phyloP scores from a whole-genome alignment of 2,113 vertebrate genomes.

The Pachyramphus minor region DNA sequence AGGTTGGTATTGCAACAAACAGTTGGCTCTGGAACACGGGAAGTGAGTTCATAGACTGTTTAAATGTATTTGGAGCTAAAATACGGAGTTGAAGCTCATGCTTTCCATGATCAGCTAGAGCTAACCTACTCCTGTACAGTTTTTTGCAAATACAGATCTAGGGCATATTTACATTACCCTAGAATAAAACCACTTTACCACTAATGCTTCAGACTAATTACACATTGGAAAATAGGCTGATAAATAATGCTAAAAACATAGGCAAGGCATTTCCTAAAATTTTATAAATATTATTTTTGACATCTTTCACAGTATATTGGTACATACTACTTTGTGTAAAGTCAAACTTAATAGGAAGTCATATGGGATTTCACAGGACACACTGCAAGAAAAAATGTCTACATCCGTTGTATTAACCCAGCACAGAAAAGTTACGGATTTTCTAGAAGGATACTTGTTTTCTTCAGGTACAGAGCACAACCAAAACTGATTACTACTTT shows the following conservation, averaged over 20 bases:
- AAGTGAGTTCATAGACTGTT: background rate
- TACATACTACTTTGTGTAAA: background rate
- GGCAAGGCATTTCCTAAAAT: background rate
- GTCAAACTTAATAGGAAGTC: background rate
- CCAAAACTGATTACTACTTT: background rate
- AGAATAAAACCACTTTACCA: background rate
- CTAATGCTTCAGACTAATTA: background rate
- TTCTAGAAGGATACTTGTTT: background rate
- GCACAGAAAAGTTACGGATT: background rate
- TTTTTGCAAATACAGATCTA: background rate
- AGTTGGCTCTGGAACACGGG: background rate
- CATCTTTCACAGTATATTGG: background rate
- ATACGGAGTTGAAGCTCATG: background rate
- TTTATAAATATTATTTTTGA: background rate
- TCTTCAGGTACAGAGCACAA: background rate
- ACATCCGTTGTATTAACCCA: background rate
- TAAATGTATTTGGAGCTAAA: background rate
- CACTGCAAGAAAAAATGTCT: background rate
- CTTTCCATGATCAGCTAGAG: background rate
- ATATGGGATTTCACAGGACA: background rate
- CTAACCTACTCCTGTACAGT: background rate
- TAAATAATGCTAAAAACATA: background rate
- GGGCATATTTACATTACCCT: background rate
- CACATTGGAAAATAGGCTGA: background rate
- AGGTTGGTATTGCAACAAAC: background rate